A percentile compares a stretch with the other conserved stretches of the same genome.
Conservation (phyloP, 2,113 vertebrate genomes). For the Paralichthys olivaceus region DNA sequence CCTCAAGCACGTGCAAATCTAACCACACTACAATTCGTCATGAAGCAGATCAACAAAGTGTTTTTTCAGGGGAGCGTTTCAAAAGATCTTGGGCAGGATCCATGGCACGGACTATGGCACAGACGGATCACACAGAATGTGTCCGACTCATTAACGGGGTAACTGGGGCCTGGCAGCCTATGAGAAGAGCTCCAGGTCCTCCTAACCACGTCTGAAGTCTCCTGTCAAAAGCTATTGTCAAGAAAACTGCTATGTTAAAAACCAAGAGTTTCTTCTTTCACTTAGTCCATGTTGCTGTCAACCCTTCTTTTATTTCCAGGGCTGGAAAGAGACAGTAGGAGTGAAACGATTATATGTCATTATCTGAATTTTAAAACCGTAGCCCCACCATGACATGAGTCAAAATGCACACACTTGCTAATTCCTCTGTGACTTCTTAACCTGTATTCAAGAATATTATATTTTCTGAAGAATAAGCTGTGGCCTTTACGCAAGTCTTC, state of each 20-base stretch:
- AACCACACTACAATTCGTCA: conserved; percentile 72
- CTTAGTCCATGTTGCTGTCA: conserved; percentile 37
- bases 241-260: conserved; percentile 55
- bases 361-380: conserved; percentile 26
- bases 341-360: conserved; percentile 32
- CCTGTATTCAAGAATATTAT: background rate
- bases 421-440: conserved; percentile 7
- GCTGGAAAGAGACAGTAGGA: conserved; percentile 29
- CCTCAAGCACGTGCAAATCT: conserved; percentile 74
- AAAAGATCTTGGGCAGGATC: conserved; percentile 77
- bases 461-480: conserved; percentile 1
- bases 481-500: background rate
- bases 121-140: conserved; percentile 75
- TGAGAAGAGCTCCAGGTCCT: conserved; percentile 49
- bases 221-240: conserved; percentile 69
- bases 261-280: conserved; percentile 50
- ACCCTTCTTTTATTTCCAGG: conserved; percentile 24
- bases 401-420: conserved; percentile 6
- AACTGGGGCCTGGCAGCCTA: conserved; percentile 66
- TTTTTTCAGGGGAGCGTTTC: conserved; percentile 62
- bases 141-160: conserved; percentile 78
- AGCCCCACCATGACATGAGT: background rate
- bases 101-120: conserved; percentile 73
- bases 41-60: conserved; percentile 65
- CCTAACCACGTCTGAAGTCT: conserved; percentile 67